Evolutionary conservation across 2,113 vertebrate species (phyloP), one percentile per base, ranked within the genome.

Genomic region (Corapipo altera): DNA sequence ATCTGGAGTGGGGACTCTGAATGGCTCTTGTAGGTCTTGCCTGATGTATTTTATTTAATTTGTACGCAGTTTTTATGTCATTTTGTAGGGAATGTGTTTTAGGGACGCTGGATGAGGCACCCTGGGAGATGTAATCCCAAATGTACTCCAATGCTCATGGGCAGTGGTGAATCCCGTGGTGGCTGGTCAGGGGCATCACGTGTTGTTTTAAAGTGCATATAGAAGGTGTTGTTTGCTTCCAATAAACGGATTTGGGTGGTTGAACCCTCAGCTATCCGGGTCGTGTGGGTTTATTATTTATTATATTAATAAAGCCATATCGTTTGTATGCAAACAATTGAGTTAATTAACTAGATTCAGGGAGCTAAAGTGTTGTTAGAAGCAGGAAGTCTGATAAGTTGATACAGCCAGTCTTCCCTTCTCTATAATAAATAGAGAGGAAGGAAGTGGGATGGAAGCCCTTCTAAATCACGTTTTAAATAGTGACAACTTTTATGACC

Each of bases 401-500:
- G 26, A 82, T 48, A 37, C 6, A 48, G 55, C 19, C 55, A 23
- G 17, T 69, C 62, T 61, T 59, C 35, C 72, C 62, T 52, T 54
- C 59, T 41, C 71, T n/a, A 39, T 88, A 85, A 43, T 24, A 89
- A 84, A 89, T 2, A 85, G 55, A 20, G 55, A 46, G 75, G 59
- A 78, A 95, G 84, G 91, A 89, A 95, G 85, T 3, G n/a, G 71
- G 80, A 72, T 49, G 70, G 35, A 41, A 88, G 32, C 28, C 37
- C 66, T 57, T 3, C 5, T 67, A 94, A 89, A 87, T 66, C 93
- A 52, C 2, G 0, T 43, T 83, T 88, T 61, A 70, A 89, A 28
- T 6, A 9, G 64, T 70, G 51, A 41, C 78, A 88, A 15, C 88
- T 73, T 96, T 94, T 88, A 96, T 93, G 85, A 91, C 91, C 12